phyloP scores from a whole-genome alignment of 1,140 invertebrate genomes.

The Apis mellifera region DNA sequence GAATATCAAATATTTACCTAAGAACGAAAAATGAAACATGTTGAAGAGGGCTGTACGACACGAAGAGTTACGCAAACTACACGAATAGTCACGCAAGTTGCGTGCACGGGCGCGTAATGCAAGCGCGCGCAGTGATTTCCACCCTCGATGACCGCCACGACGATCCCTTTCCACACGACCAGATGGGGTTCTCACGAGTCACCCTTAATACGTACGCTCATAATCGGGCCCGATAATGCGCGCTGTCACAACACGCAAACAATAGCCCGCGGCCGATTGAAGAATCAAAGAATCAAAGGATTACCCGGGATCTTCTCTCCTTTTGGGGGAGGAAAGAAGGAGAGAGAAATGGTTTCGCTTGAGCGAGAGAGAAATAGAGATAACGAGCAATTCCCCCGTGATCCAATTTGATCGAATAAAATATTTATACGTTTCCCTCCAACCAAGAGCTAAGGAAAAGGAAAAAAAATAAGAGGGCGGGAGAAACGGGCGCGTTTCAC shows the following conservation, averaged over 20 bases:
- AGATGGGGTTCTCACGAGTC: slow-evolving; percentile 79
- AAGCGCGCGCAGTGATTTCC: slow-evolving; percentile 76
- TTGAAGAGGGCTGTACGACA: slow-evolving; percentile 9
- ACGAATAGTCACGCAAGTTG: slow-evolving; percentile 72
- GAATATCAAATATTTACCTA: no score
- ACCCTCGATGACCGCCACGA: slow-evolving; percentile 71
- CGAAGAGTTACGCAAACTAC: slow-evolving; percentile 24
- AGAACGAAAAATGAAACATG: not conserved
- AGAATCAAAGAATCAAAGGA: slow-evolving; percentile 66
- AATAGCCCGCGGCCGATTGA: slow-evolving; percentile 55
- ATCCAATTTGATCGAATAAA: slow-evolving; percentile 27
- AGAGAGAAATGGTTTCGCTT: not conserved
- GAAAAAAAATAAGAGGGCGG: not conserved
- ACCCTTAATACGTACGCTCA: slow-evolving; percentile 63
- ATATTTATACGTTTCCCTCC: slow-evolving; percentile 12
- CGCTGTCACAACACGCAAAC: slow-evolving; percentile 67
- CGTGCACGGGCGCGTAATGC: slow-evolving; percentile 76
- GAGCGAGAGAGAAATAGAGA: not conserved
- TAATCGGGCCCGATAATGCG: slow-evolving; percentile 69
- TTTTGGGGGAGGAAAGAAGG: not conserved
- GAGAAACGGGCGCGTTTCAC: no score
- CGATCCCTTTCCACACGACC: slow-evolving; percentile 58
- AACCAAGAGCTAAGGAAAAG: not conserved
- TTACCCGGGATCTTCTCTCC: slow-evolving; percentile 44
- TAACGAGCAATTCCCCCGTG: not conserved